Evolutionary conservation across 2,113 vertebrate species (phyloP).

Genomic region (Anoplopoma fimbria): DNA sequence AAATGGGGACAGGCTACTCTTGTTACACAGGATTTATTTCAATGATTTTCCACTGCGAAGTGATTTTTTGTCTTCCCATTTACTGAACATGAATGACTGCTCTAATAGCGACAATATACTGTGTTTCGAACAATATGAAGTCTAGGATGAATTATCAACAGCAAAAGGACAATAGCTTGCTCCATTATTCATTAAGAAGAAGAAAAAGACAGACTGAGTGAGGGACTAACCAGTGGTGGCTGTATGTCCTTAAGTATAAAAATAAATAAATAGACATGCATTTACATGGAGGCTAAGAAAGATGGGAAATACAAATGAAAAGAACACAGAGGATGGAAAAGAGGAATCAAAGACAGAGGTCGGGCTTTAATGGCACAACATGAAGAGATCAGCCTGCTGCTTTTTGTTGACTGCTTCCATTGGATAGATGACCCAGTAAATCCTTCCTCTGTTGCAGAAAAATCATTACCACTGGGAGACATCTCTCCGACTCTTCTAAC

Average conservation of each 20-base stretch:
- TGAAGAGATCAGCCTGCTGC: slow-evolving; percentile 55
- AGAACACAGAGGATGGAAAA: neutral
- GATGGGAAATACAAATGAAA: neutral
- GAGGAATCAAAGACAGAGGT: slow-evolving; percentile 9
- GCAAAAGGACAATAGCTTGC: neutral
- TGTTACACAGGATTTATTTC: slow-evolving; percentile 52
- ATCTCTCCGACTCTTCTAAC: slow-evolving; percentile 29
- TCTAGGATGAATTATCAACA: neutral
- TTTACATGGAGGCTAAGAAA: neutral
- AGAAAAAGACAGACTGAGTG: neutral
- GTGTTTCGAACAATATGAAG: neutral
- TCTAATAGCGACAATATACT: neutral
- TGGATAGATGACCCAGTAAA: slow-evolving; percentile 61
- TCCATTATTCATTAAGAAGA: neutral
- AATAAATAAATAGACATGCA: neutral
- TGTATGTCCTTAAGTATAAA: neutral
- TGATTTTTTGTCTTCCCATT: slow-evolving; percentile 10
- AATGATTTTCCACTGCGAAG: slow-evolving; percentile 8
- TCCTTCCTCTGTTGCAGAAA: slow-evolving; percentile 55
- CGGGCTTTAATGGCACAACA: slow-evolving; percentile 32
- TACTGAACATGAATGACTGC: neutral
- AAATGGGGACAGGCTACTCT: slow-evolving; percentile 7
- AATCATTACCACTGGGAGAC: slow-evolving; percentile 53
- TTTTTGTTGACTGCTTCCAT: slow-evolving; percentile 38
- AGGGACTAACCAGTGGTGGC: neutral